Conservation (phyloP, 2,797 vertebrate genomes). For the Xiphophorus birchmanni region DNA sequence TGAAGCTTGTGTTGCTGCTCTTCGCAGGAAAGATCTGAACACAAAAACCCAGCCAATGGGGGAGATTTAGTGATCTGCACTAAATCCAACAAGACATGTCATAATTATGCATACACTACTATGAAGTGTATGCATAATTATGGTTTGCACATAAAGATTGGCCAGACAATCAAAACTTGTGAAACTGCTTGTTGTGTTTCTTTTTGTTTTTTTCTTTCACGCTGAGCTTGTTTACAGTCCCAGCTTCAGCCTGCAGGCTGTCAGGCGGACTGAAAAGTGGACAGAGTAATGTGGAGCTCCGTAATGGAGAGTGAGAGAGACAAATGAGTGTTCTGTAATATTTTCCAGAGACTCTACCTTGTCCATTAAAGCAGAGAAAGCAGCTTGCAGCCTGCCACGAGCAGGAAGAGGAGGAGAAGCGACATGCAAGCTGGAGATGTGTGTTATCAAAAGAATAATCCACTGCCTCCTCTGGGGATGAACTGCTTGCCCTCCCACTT, state of each 20-base stretch:
- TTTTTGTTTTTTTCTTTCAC: neutral
- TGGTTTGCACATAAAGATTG: slow-evolving; percentile 10
- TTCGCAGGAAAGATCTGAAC: slow-evolving; percentile 54
- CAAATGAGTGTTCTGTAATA: slow-evolving; percentile 38
- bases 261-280: slow-evolving; percentile 30
- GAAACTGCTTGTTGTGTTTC: neutral
- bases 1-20: slow-evolving; percentile 57
- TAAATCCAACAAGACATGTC: slow-evolving; percentile 35
- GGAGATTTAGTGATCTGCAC: slow-evolving; percentile 42
- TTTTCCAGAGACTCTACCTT: slow-evolving; percentile 59
- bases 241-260: slow-evolving; percentile 11
- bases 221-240: slow-evolving; percentile 18
- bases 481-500: slow-evolving; percentile 21
- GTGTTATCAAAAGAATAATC: slow-evolving; percentile 19
- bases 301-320: slow-evolving; percentile 30
- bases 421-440: slow-evolving; percentile 34
- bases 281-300: slow-evolving; percentile 30
- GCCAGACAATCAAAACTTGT: slow-evolving; percentile 26
- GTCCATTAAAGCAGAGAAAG: slow-evolving; percentile 42
- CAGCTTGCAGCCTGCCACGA: slow-evolving; percentile 33
- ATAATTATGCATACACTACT: no score
- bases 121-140: slow-evolving; percentile 12
- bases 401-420: slow-evolving; percentile 31
- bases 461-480: slow-evolving; percentile 26
- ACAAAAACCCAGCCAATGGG: slow-evolving; percentile 54